Evolutionary conservation across 2,113 vertebrate species (phyloP), one percentile per base, ranked within the genome.

Genomic region (Ageneiosus marmoratus): DNA sequence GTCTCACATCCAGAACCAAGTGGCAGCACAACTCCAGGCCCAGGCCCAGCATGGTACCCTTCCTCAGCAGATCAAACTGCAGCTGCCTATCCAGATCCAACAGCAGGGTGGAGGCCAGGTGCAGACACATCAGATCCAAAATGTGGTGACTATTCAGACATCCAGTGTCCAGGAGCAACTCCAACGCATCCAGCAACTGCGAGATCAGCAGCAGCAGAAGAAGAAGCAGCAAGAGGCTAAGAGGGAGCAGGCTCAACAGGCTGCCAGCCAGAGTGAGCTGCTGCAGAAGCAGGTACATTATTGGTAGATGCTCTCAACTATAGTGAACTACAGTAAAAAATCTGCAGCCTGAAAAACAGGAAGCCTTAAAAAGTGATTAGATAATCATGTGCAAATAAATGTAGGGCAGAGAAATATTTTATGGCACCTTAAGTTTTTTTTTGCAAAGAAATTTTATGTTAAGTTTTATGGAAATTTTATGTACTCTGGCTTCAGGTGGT

Each of bases 151-250:
- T 79, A 96, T 99, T 89, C 97, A 97, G 92, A 94, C 97, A 44
- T 92, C 96, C 85, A 96, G 94, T 58, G 96, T 98, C 80, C 96
- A 97, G 90, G 97, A 97, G 92, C 97, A 98, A 89, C 94, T 98
- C 86, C 96, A 97, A 83, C 93, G 96, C 90, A 95, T 96, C 89
- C 97, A 98, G 88, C 97, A 97, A 85, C 95, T 97, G 83, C 94
- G 94, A 87, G 95, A 96, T 12, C 97, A 97, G 77, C 91, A 91
- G 85, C 91, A 93, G 93, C 94, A 95, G 93, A 95, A 97, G 76
- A 95, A 96, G 81, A 95, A 95, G 12, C 95, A 97, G 77, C 96
- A 95, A 92, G 95, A 96, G 85, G 93, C 95, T 87, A 97, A 96
- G 91, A 93, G 92, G 86, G 98, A 98, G 92, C 96, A 95, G 87